Evolutionary conservation across 1,140 invertebrate genomes (phyloP).

Genomic region (Dreissena polymorpha): DNA sequence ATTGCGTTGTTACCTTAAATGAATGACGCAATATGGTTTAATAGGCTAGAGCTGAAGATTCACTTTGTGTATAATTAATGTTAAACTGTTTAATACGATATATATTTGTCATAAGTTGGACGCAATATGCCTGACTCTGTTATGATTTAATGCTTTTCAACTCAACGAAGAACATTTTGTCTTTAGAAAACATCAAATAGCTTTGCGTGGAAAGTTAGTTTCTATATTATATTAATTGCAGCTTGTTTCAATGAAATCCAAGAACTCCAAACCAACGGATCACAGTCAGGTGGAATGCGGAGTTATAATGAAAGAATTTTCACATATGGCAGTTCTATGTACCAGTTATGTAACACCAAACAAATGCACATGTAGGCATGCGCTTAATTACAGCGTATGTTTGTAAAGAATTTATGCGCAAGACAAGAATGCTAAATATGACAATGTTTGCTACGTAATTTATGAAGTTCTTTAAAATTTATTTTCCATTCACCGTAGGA

Average conservation of each 20-base stretch:
- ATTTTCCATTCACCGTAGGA: constrained; percentile 40
- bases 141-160: neutral
- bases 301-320: constrained; percentile 28
- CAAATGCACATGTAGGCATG: constrained; percentile 43
- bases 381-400: constrained; percentile 39
- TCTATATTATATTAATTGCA: constrained; percentile 8
- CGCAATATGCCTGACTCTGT: neutral
- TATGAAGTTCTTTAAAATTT: constrained; percentile 34
- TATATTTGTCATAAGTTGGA: neutral
- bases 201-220: neutral
- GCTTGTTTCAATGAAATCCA: constrained; percentile 45
- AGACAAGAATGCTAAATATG: constrained; percentile 37
- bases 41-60: neutral
- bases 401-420: constrained; percentile 18
- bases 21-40: too few species aligned
- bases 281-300: constrained; percentile 36
- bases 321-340: constrained; percentile 20
- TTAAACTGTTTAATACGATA: neutral
- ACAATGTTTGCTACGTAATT: constrained; percentile 33
- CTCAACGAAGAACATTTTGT: neutral
- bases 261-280: constrained; percentile 20
- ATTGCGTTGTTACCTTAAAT: too few species aligned
- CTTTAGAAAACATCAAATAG: neutral
- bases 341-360: constrained; percentile 40
- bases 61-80: neutral